A percentile compares a stretch with the other conserved stretches of the same genome.
Evolutionary conservation across 2,113 vertebrate species (phyloP).

Genomic region (Forbesichthys papilliferus): DNA sequence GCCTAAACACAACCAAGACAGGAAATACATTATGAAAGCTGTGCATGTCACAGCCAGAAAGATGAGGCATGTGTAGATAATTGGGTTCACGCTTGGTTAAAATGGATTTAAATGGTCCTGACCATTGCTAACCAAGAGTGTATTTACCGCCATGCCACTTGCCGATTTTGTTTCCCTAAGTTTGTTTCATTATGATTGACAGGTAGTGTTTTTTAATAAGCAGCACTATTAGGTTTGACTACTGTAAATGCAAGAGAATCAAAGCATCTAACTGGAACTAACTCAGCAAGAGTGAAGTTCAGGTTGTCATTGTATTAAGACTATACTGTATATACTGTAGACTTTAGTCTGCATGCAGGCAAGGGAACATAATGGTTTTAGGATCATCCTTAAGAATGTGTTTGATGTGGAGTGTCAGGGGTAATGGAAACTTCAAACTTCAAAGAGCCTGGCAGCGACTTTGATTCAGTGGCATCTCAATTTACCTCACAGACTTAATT

Average conservation of each 20-base stretch:
- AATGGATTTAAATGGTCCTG: conserved; percentile 1
- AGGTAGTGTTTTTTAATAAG: not conserved
- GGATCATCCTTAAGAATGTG: conserved; percentile 55
- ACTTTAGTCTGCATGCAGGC: conserved; percentile 21
- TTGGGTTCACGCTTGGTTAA: conserved; percentile 5
- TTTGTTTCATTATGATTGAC: conserved; percentile 33
- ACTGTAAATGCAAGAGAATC: conserved; percentile 6
- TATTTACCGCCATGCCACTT: not conserved
- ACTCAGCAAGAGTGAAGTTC: conserved; percentile 21
- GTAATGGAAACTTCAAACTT: conserved; percentile 78
- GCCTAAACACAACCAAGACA: not conserved
- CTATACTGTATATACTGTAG: conserved; percentile 25
- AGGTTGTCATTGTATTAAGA: conserved; percentile 12
- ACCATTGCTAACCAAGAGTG: not conserved
- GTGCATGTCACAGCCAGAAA: not conserved
- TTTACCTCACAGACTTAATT: conserved; percentile 68
- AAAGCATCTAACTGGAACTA: conserved; percentile 14
- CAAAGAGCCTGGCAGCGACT: conserved; percentile 45
- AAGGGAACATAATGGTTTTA: conserved; percentile 67
- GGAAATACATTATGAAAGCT: conserved; percentile 7
- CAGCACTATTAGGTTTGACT: no score
- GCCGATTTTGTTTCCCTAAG: conserved; percentile 24
- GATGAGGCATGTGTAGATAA: conserved; percentile 32
- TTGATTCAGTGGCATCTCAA: conserved; percentile 67
- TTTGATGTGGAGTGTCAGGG: conserved; percentile 72